A percentile compares a stretch with the other conserved stretches of the same genome.
Conservation (phyloP, 2,113 vertebrate species). For the Asarcornis scutulata region DNA sequence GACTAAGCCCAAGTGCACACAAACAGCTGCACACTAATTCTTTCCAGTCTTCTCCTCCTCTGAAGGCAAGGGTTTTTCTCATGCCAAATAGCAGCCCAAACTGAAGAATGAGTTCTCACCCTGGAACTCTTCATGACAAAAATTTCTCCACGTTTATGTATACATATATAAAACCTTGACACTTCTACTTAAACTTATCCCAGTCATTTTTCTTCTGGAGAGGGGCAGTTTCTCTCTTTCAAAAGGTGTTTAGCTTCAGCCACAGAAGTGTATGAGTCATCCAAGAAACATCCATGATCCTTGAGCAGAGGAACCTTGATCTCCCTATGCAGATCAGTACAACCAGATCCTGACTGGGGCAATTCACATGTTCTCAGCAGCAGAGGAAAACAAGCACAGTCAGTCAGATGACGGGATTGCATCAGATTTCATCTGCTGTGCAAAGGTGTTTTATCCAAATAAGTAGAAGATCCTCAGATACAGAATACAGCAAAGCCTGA, state of each 20-base stretch:
- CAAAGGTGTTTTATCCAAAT: slow-evolving; percentile 49
- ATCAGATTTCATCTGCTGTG: slow-evolving; percentile 50
- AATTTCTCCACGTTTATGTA: background rate
- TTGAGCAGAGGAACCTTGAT: slow-evolving; percentile 50
- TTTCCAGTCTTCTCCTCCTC: background rate
- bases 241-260: background rate
- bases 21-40: background rate
- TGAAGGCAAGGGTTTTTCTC: background rate
- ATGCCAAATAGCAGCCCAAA: background rate
- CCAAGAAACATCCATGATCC: slow-evolving; percentile 49
- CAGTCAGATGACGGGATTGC: slow-evolving; percentile 60
- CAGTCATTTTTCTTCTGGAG: background rate
- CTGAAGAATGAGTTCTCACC: background rate
- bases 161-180: background rate
- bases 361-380: slow-evolving; percentile 20
- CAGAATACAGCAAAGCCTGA: background rate
- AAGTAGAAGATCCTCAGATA: background rate
- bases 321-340: background rate
- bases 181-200: background rate
- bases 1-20: background rate
- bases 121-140: background rate
- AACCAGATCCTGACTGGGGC: background rate
- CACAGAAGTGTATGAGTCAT: slow-evolving; percentile 44
- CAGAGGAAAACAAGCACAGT: slow-evolving; percentile 36
- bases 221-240: background rate